These are phyloP conservation scores for Acipenser ruthenus DNA, from an alignment of 2,797 vertebrate genomes.

Conservation along the genomic window DNA sequence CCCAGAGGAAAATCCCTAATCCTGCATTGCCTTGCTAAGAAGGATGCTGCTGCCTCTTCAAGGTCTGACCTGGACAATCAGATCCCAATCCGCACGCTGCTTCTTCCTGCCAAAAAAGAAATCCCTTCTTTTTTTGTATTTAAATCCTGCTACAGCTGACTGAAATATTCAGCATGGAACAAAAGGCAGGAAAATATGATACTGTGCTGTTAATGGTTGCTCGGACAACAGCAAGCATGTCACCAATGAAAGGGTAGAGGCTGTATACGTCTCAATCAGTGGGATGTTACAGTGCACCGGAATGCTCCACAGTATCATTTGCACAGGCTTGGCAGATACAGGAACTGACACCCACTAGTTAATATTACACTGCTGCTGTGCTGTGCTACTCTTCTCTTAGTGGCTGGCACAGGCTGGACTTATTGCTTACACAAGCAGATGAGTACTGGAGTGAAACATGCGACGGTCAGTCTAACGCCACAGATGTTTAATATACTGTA, in stretches of 20 bases:
- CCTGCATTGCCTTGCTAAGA: constrained; percentile 42
- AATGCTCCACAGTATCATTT: constrained; percentile 26
- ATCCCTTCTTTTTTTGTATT: constrained; percentile 19
- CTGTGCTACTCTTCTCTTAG: background rate
- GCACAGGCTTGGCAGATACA: constrained; percentile 18
- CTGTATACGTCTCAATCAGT: constrained; percentile 36
- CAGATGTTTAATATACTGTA: too few relatives aligned
- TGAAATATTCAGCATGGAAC: constrained; percentile 63
- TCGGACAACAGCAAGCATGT: constrained; percentile 70
- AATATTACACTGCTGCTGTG: constrained; percentile 1
- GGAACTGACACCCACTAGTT: constrained; percentile 25
- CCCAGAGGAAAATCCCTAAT: constrained; percentile 48
- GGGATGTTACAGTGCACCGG: constrained; percentile 32
- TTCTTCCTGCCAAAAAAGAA: constrained; percentile 36
- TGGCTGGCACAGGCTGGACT: too few relatives aligned
- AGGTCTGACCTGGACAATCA: constrained; percentile 38
- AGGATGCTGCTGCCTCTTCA: constrained; percentile 26
- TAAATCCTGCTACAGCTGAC: constrained; percentile 30
- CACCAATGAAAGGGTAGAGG: constrained; percentile 35
- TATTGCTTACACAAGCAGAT: too few relatives aligned
- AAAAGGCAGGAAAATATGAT: constrained; percentile 56
- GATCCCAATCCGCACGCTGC: constrained; percentile 31
- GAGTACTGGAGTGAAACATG: too few relatives aligned
- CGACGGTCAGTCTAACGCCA: too few relatives aligned
- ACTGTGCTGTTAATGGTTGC: constrained; percentile 58